Base-by-base conservation (phyloP, 2,888 invertebrate species). In the Isotomurus palustris region DNA sequence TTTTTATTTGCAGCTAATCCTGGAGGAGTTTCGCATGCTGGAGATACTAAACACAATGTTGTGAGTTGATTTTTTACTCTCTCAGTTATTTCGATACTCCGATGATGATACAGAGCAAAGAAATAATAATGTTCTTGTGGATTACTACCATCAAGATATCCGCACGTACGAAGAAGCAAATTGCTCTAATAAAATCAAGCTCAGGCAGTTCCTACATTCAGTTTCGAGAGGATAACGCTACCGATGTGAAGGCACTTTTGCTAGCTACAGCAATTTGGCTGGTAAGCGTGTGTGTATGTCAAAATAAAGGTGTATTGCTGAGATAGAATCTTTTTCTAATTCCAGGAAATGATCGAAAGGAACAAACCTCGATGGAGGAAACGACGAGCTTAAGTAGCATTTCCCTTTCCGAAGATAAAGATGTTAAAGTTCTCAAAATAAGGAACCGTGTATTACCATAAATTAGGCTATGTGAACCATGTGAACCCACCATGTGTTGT, bases 331-430 rank as follows among this genome's bases (percentile, higher is more conserved):
- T 5, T 21, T 25, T 5, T 41, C 22, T 17, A 19, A 27, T 40
- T 51, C 41, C 21, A 63, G 63, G 63, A 63, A 55, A 60, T 63
- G 8, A 45, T 63, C 29, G 63, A 63, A 48, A 56, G 63, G 25
- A 63, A 63, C 22, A 59, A 59, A 28, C 63, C 59, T 14, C 49
- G 57, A 1, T 63, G 63, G 59, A 56, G 63, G 51, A 21, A 24
- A 22, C 21, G 32, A 14, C n/a, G n/a, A n/a, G n/a, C n/a, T n/a
- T n/a, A n/a, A n/a, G n/a, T n/a, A n/a, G n/a, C n/a, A n/a, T n/a
- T n/a, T n/a, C n/a, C n/a, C n/a, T n/a, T n/a, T n/a, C n/a, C n/a
- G n/a, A n/a, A n/a, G n/a, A n/a, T n/a, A n/a, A n/a, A n/a, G n/a
- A n/a, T n/a, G n/a, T n/a, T n/a, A n/a, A n/a, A n/a, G n/a, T n/a